Evolutionary conservation across 2,797 vertebrate species (phyloP), one percentile per base, ranked within the genome.

Genomic region (Toxotes lorentzi): DNA sequence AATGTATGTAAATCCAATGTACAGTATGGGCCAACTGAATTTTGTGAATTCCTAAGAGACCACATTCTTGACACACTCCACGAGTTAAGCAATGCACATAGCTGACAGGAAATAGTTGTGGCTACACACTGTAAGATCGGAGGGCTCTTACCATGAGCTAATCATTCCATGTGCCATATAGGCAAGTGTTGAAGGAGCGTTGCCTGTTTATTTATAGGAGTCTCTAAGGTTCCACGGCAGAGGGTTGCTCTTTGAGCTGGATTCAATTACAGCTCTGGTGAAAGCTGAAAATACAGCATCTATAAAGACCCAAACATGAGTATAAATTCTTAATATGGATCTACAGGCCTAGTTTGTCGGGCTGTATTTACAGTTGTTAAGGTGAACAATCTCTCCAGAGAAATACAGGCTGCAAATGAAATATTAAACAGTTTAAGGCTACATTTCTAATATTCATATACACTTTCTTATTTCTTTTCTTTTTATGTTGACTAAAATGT

Each of bases 191-290:
- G 91, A 91, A 91, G 89, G 89, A 93, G 87, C 78, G 85, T 88
- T 81, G 89, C 86, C 84, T 73, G 84, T 91, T 92, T 94, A 95
- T 95, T 95, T 95, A 94, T 95, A 95, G 94, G 88, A 86, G 88
- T 88, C 88, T 90, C 92, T 88, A 87, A 93, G 92, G 92, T 95
- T 94, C 90, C 89, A 89, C 88, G 83, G 90, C 91, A 83, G 83
- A 82, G 89, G 81, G 88, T 78, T 83, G 88, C 83, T 93, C 90
- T 91, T 90, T 86, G 67, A 88, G 88, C 69, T 69, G 88, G 93
- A 88, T 94, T 93, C 82, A 90, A 86, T 95, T 95, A 94, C 94
- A 93, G 84, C 88, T 83, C 90, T 86, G 86, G 60, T 87, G 90
- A 86, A 83, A 88, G 90, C 82, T 83, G 82, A 91, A 89, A 86